Evolutionary conservation across 1,140 invertebrate species (phyloP).

Genomic region (Platorchestia sp.): DNA sequence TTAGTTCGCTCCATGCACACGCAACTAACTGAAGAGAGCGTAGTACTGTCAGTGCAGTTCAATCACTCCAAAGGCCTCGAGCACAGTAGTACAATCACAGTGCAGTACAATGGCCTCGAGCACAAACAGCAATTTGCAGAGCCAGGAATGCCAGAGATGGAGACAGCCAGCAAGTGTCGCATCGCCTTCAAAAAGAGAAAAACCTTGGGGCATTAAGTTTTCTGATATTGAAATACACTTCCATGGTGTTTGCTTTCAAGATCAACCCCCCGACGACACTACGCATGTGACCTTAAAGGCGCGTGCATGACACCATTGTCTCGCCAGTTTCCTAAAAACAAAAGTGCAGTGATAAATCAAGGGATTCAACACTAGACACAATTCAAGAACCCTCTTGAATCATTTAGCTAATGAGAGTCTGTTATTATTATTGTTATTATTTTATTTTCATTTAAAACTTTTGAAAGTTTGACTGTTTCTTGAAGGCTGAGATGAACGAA

Average conservation of each 20-base stretch:
- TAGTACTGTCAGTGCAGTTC: no score
- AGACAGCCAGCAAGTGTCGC: no score
- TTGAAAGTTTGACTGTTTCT: not conserved
- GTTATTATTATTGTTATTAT: no score
- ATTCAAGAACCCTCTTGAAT: not conserved
- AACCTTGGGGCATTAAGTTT: not conserved
- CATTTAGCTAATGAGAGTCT: no score
- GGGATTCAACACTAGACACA: not conserved
- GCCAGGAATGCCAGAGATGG: no score
- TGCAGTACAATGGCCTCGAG: not conserved
- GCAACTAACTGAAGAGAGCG: no score
- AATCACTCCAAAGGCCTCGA: not conserved
- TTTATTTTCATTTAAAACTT: no score
- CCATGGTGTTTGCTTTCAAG: not conserved
- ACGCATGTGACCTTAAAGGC: not conserved
- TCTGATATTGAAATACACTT: not conserved
- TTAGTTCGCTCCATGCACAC: no score
- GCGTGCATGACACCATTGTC: no score
- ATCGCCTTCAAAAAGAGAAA: no score
- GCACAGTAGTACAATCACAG: not conserved
- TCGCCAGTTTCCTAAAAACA: not conserved
- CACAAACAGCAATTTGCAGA: not conserved
- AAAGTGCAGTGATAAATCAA: not conserved
- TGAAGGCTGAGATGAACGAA: not conserved
- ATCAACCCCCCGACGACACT: not conserved